Percentiles rank a stretch among this genome's conserved stretches.
Evolutionary conservation across 2,113 vertebrate species (phyloP).

Genomic region (Trogon melanurus): DNA sequence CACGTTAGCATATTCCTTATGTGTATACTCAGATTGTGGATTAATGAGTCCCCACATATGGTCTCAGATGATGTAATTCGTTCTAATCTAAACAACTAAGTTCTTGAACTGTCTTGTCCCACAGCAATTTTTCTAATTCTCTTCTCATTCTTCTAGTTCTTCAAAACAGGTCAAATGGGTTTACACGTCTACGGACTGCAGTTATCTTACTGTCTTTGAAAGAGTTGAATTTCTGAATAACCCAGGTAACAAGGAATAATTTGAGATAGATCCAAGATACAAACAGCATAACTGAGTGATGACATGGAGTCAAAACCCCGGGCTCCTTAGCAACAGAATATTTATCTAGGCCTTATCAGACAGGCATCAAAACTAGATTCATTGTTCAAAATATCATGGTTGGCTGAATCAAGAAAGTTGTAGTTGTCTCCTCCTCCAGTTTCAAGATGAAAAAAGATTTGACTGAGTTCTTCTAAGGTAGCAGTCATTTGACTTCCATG

Average conservation of each 20-base stretch:
- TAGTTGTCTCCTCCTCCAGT: background rate
- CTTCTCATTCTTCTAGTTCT: background rate
- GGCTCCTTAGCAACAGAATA: background rate
- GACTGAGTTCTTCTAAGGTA: slow-evolving; percentile 25
- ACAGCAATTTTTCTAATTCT: background rate
- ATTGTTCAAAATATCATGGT: background rate
- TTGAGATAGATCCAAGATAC: background rate
- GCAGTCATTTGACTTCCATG: slow-evolving; percentile 32
- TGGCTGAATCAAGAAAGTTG: background rate
- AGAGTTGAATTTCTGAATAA: background rate
- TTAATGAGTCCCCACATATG: background rate
- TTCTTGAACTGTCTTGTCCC: background rate
- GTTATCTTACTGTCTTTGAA: background rate
- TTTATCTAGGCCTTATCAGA: background rate
- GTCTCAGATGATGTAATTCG: background rate
- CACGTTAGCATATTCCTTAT: background rate
- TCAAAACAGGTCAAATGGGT: background rate
- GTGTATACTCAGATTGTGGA: background rate
- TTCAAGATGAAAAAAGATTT: background rate
- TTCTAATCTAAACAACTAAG: background rate
- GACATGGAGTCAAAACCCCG: background rate
- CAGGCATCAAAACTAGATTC: background rate
- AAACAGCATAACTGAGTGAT: background rate
- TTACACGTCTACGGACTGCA: background rate
- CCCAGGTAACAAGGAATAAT: background rate